phyloP scores from a whole-genome alignment of 2,797 vertebrate genomes.

The Babyrousa celebensis region DNA sequence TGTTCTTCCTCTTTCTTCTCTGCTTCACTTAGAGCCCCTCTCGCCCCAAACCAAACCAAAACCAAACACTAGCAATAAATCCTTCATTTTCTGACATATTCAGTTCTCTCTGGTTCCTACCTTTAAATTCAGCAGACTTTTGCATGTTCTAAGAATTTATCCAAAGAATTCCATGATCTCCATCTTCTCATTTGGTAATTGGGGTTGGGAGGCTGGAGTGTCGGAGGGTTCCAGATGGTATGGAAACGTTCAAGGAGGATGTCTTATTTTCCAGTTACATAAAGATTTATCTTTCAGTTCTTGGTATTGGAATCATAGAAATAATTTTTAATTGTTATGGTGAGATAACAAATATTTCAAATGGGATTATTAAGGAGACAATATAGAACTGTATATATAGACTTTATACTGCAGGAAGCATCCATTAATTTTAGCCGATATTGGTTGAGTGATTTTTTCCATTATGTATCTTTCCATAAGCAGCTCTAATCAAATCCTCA shows the following conservation, averaged over 20 bases:
- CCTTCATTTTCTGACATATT: neutral
- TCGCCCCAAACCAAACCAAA: neutral
- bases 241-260: neutral
- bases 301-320: conserved; percentile 1
- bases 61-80: neutral
- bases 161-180: neutral
- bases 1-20: neutral
- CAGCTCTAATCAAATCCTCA: neutral
- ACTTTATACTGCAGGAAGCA: neutral
- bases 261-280: neutral
- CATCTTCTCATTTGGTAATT: neutral
- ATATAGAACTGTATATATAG: neutral
- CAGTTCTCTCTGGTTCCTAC: neutral
- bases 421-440: neutral
- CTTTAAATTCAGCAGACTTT: neutral
- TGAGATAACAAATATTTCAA: neutral
- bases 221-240: fast-evolving
- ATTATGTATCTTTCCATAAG: neutral
- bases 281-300: conserved; percentile 24
- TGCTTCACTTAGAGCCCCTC: neutral
- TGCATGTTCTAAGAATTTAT: neutral
- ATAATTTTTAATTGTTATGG: neutral
- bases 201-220: neutral
- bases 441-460: neutral
- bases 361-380: neutral